These are phyloP conservation scores for Neoascia interrupta DNA, from an alignment of 2,888 invertebrate species.

Conservation along the genomic window DNA sequence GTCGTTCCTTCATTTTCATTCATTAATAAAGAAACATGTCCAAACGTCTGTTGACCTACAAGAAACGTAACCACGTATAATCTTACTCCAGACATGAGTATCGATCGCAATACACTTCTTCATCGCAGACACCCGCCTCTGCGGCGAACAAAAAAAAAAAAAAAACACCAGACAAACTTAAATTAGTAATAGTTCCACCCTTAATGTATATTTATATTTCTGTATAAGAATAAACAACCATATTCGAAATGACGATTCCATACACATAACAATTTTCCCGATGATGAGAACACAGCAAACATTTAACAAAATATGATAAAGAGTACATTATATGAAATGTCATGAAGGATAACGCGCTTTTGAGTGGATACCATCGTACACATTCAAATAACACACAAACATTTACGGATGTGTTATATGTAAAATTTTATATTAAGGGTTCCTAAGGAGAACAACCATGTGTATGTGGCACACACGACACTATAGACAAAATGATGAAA, in stretches of 20 bases:
- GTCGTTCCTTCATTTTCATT: constrained; percentile 20
- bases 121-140: too few species aligned
- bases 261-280: constrained; percentile 37
- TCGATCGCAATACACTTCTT: constrained; percentile 20
- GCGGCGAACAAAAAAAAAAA: neutral
- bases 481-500: constrained; percentile 40
- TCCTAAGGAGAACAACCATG: constrained; percentile 38
- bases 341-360: constrained; percentile 50
- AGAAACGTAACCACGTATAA: constrained; percentile 12
- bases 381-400: constrained; percentile 58
- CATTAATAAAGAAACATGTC: constrained; percentile 23
- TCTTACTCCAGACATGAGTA: constrained; percentile 38
- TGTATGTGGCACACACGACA: constrained; percentile 23
- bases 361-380: constrained; percentile 24
- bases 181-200: constrained; percentile 2
- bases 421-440: too few species aligned
- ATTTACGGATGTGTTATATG: constrained; percentile 43
- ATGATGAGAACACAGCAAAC: constrained; percentile 42
- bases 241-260: too few species aligned
- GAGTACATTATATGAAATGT: constrained; percentile 16
- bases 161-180: neutral
- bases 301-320: constrained; percentile 24
- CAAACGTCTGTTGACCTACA: constrained; percentile 54
- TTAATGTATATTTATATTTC: neutral
- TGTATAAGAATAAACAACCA: too few species aligned